A percentile compares a stretch with the other conserved stretches of the same genome.
Conservation (phyloP, 2,888 invertebrate species). For the Caenorhabditis angaria region DNA sequence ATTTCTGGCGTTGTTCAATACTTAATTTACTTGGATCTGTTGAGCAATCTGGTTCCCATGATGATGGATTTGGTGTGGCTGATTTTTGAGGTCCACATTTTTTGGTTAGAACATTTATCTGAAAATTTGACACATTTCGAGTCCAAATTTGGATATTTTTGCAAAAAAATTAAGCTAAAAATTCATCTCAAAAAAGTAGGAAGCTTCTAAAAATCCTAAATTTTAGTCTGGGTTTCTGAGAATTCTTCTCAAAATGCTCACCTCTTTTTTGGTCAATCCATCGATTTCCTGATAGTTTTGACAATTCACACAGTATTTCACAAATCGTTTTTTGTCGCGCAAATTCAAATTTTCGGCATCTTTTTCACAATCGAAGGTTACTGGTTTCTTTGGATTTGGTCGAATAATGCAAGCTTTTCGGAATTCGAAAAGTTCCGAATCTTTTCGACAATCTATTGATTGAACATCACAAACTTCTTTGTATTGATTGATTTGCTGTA, state of each 20-base stretch:
- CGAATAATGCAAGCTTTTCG: neutral
- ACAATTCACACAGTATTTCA: neutral
- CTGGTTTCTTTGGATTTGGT: neutral
- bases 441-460: neutral
- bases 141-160: too few relatives aligned
- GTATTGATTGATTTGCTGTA: neutral
- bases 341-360: neutral
- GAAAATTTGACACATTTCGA: too few relatives aligned
- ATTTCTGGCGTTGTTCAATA: neutral
- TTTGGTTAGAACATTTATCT: conserved; percentile 17
- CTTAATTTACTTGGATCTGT: neutral
- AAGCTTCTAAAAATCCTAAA: too few relatives aligned
- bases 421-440: neutral
- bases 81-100: too few relatives aligned
- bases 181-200: too few relatives aligned
- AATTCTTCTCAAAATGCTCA: neutral
- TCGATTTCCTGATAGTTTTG: neutral
- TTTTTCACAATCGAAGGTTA: neutral
- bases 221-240: too few relatives aligned
- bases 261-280: neutral
- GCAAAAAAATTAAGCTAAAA: too few relatives aligned
- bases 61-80: neutral
- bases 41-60: neutral
- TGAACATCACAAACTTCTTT: neutral
- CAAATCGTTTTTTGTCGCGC: neutral